A percentile compares a stretch with the other conserved stretches of the same genome.
These are phyloP conservation scores for Zenarchopterus dispar DNA, from an alignment of 2,797 vertebrate genomes.

Conservation along the genomic window DNA sequence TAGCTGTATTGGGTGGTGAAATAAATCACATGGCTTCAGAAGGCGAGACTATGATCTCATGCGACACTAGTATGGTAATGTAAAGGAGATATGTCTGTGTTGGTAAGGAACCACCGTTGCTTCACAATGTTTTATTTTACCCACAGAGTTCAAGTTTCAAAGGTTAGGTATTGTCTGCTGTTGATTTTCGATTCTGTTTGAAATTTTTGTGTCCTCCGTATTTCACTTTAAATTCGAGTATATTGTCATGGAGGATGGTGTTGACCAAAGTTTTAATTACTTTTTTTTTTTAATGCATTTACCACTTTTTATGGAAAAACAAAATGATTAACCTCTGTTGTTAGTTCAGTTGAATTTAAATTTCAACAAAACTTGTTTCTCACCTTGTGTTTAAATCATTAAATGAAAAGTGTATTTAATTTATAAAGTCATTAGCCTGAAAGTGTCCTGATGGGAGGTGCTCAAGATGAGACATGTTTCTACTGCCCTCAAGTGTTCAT, in stretches of 20 bases:
- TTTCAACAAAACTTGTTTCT: conserved; percentile 4
- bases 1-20: conserved; percentile 46
- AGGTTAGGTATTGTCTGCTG: conserved; percentile 21
- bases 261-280: conserved; percentile 19
- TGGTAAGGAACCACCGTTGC: conserved; percentile 8
- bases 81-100: conserved; percentile 32
- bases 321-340: conserved; percentile 7
- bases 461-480: conserved; percentile 31
- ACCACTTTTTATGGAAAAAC: background rate
- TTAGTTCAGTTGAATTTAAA: conserved; percentile 13
- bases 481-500: conserved; percentile 73
- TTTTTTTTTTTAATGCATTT: conserved; percentile 5
- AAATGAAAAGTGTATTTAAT: conserved; percentile 20
- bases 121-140: conserved; percentile 1
- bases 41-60: conserved; percentile 43
- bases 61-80: conserved; percentile 25
- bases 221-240: conserved; percentile 2
- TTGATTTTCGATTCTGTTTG: conserved; percentile 6
- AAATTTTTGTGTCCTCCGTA: background rate
- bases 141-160: conserved; percentile 26
- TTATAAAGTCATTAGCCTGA: background rate
- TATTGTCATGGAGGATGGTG: background rate
- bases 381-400: conserved; percentile 9
- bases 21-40: conserved; percentile 64
- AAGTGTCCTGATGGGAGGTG: conserved; percentile 13